These are phyloP conservation scores for Arctopsyche grandis DNA, from an alignment of 1,140 invertebrate species.

Conservation along the genomic window DNA sequence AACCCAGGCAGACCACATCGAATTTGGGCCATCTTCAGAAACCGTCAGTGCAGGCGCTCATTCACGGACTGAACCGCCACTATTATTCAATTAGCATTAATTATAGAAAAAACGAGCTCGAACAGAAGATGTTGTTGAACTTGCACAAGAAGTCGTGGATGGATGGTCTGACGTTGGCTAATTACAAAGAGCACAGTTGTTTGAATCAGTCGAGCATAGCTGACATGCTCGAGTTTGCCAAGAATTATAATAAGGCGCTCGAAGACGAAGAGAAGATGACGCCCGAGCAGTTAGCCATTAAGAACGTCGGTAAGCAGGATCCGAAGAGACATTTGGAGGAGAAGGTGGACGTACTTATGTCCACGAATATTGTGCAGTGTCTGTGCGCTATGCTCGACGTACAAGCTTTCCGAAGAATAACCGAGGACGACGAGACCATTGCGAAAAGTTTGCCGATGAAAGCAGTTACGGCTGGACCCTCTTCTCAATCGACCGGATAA, in stretches of 20 bases:
- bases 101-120: constrained; percentile 98
- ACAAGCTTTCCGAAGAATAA: constrained; percentile 78
- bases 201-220: constrained; percentile 92
- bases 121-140: constrained; percentile 99
- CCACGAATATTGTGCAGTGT: constrained; percentile 98
- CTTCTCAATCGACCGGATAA: constrained; percentile 7
- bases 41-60: constrained; percentile 98
- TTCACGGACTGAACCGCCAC: constrained; percentile 98
- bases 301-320: constrained; percentile 99
- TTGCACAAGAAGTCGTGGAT: constrained; percentile 99
- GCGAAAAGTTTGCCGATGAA: constrained; percentile 26
- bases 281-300: constrained; percentile 98
- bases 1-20: constrained; percentile 98
- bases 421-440: constrained; percentile 29
- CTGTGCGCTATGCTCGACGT: constrained; percentile 98
- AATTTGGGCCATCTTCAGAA: constrained; percentile 99
- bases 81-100: constrained; percentile 99
- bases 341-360: constrained; percentile 97
- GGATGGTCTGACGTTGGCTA: constrained; percentile 94
- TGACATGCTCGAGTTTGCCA: constrained; percentile 97
- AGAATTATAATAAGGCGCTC: constrained; percentile 98
- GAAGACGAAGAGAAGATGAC: constrained; percentile 99
- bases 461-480: not conserved
- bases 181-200: constrained; percentile 95
- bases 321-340: constrained; percentile 99